Conservation (phyloP, 2,113 vertebrate genomes). For the Murina feae region DNA sequence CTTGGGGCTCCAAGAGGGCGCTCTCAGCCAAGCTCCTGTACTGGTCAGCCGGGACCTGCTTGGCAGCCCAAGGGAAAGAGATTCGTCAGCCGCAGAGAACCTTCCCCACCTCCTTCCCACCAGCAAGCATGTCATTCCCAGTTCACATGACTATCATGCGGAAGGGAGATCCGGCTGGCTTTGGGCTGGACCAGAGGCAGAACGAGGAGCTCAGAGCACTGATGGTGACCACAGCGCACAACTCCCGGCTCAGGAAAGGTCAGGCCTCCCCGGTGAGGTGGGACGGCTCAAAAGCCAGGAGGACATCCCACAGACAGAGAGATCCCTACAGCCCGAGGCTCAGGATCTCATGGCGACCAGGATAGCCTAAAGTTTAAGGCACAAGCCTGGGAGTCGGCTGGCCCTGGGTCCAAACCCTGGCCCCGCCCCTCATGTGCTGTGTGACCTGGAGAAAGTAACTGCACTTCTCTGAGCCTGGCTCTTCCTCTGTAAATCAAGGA, state of each 20-base stretch:
- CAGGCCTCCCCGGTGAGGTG: fast-evolving
- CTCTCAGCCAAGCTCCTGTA: slow-evolving; percentile 77
- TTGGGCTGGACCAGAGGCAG: background rate
- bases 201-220: background rate
- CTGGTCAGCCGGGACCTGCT: slow-evolving; percentile 66
- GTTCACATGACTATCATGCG: background rate
- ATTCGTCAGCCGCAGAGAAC: background rate
- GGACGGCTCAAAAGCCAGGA: background rate
- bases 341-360: background rate
- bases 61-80: background rate
- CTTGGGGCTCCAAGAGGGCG: slow-evolving; percentile 76
- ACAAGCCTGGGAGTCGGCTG: background rate
- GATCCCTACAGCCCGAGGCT: background rate
- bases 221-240: background rate
- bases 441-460: background rate
- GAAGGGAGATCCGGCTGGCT: background rate
- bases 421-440: background rate
- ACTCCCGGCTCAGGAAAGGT: background rate
- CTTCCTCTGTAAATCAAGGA: background rate
- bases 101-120: background rate
- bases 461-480: background rate
- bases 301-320: background rate
- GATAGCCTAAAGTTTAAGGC: background rate
- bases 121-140: background rate
- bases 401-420: background rate